Conservation (phyloP, 2,888 invertebrate species). For the Aromia moschata region DNA sequence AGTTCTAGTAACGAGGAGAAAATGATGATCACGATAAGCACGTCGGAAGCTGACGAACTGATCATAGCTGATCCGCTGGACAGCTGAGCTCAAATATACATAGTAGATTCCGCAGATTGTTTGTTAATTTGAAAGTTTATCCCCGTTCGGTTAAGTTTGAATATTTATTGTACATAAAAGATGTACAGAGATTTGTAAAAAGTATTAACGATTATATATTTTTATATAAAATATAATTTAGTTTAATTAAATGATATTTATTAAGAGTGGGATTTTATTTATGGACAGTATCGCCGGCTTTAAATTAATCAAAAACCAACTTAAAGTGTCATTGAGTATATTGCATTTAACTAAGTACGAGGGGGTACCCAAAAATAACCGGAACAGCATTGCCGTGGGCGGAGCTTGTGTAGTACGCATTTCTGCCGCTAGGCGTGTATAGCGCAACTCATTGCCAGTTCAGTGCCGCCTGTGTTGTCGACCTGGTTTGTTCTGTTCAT, state of each 20-base stretch:
- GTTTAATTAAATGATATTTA: background rate
- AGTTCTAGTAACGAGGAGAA: conserved; percentile 78
- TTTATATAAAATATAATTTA: conserved; percentile 25
- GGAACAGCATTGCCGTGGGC: too few relatives aligned
- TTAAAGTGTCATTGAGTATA: too few relatives aligned
- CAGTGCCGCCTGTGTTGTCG: too few relatives aligned
- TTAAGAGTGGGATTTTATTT: background rate
- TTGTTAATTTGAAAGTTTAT: conserved; percentile 28
- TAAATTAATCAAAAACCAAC: too few relatives aligned
- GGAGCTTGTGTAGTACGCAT: too few relatives aligned
- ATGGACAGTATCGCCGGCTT: too few relatives aligned
- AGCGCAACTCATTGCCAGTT: too few relatives aligned
- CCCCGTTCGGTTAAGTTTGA: conserved; percentile 23
- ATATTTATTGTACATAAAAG: conserved; percentile 23
- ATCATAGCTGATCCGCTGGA: conserved; percentile 62
- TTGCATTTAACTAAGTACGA: too few relatives aligned
- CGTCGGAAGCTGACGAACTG: conserved; percentile 65
- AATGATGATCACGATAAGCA: conserved; percentile 78
- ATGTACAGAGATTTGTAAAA: conserved; percentile 28
- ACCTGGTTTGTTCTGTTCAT: too few relatives aligned
- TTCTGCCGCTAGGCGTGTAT: too few relatives aligned
- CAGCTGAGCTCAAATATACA: conserved; percentile 60
- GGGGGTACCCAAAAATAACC: too few relatives aligned
- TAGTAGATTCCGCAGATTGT: conserved; percentile 36
- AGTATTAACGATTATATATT: conserved; percentile 32